Conservation (phyloP, 2,113 vertebrate species). For the Aythya baeri region DNA sequence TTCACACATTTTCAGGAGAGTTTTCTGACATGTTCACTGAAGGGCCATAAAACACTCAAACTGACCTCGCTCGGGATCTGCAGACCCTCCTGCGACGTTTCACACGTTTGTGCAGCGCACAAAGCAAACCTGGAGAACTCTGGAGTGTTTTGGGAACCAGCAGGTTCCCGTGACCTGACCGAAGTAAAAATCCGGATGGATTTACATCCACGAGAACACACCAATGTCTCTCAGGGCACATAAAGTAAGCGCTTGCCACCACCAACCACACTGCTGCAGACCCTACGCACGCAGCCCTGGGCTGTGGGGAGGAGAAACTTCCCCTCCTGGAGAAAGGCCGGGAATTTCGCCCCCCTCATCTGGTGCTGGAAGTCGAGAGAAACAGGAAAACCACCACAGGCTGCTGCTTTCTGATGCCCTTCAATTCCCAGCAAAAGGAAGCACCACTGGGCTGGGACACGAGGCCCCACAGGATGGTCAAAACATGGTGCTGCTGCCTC, state of each 20-base stretch:
- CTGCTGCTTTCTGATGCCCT: conserved; percentile 38
- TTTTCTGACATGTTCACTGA: neutral
- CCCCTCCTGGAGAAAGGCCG: accelerated
- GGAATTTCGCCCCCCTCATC: accelerated
- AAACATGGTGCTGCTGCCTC: neutral
- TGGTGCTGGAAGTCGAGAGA: accelerated
- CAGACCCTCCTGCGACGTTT: neutral
- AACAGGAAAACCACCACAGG: conserved; percentile 49
- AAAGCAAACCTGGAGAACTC: neutral
- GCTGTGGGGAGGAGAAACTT: neutral
- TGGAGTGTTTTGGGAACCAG: neutral
- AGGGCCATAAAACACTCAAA: neutral
- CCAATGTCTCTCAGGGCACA: accelerated
- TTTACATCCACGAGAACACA: accelerated
- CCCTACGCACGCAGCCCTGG: accelerated
- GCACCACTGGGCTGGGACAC: accelerated
- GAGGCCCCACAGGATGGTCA: neutral
- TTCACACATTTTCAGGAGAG: neutral
- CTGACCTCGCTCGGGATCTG: neutral
- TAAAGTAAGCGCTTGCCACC: neutral
- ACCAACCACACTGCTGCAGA: neutral
- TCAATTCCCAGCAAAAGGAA: neutral
- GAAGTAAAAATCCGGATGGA: neutral
- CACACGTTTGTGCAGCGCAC: neutral
- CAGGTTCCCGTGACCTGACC: neutral